Base-by-base conservation (phyloP, 2,888 invertebrate genomes). In the Stenotaenia linearis region DNA sequence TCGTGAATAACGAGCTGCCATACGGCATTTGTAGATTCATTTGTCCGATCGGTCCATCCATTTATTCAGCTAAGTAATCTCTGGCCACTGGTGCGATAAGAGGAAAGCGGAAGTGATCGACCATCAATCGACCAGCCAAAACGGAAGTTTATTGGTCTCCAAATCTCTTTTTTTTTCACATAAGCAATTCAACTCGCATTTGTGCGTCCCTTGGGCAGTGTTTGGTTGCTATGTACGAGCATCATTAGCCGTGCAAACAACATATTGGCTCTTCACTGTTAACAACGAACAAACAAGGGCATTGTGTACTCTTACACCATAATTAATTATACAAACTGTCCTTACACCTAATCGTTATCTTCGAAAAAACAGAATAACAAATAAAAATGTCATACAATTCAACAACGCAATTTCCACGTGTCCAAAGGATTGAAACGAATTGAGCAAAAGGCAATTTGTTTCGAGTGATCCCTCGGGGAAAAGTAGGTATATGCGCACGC, bases 361-460 rank as follows among this genome's bases (percentile, higher is more conserved):
- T 45, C 32, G 32, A 32, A 32, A 32, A 32, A 45, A 45, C 45
- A n/a, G n/a, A 45, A 45, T n/a, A 45, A 21, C 1, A 6, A 18
- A 21, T 7, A 1, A 50, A 50, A 0, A 18, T 21, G 18, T 1
- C 15, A 21, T n/a, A n/a, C n/a, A 50, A 28, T 25, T 69, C 25
- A 25, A 69, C 69, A 25, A 69, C 9, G 28, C 69, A 69, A 69
- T 69, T 56, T 69, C n/a, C 28, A 69, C 69, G 69, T 69, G 69
- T 69, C 69, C 28, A 25, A 69, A 28, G 28, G 69, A 69, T 69
- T 69, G 69, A 69, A 69, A 69, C 69, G 69, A 28, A 28, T 69
- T 69, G 69, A 28, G 69, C 69, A 69, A 69, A 69, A 69, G 69
- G 69, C 69, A 69, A 69, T 69, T 69, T 69, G 69, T 69, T 69